Evolutionary conservation across 2,113 vertebrate species (phyloP).

Genomic region (Tyrannus savana): DNA sequence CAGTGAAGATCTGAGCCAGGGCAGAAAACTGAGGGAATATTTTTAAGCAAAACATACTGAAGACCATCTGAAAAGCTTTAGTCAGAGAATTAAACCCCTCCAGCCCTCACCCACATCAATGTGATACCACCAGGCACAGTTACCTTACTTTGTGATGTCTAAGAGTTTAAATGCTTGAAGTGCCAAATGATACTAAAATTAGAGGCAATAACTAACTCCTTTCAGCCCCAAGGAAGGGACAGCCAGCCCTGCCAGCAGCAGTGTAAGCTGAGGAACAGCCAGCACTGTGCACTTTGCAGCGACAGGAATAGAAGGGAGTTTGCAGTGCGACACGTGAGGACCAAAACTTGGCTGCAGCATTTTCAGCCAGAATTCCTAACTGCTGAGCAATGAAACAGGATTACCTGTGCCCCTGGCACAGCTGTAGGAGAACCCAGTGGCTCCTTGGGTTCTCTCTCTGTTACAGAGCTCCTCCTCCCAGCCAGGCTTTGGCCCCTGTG

Average conservation of each 20-base stretch:
- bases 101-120: not conserved
- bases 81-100: not conserved
- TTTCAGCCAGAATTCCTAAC: slow-evolving; percentile 5
- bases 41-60: not conserved
- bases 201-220: not conserved
- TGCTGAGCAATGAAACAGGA: not conserved
- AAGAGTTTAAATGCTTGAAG: not conserved
- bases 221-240: not conserved
- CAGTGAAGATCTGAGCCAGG: not conserved
- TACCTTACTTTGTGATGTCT: not conserved
- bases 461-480: no score
- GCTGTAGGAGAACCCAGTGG: not conserved
- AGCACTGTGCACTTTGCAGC: not conserved
- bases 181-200: not conserved
- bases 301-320: not conserved
- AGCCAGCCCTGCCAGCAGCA: not conserved
- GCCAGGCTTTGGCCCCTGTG: no score
- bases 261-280: not conserved
- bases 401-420: not conserved
- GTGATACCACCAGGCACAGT: not conserved
- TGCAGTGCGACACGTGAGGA: not conserved
- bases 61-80: not conserved
- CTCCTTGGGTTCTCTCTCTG: not conserved
- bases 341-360: not conserved
- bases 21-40: not conserved